A percentile compares a stretch with the other conserved stretches of the same genome.
These are phyloP conservation scores for Trematocara marginatum DNA, from an alignment of 2,113 vertebrate species.

Conservation along the genomic window DNA sequence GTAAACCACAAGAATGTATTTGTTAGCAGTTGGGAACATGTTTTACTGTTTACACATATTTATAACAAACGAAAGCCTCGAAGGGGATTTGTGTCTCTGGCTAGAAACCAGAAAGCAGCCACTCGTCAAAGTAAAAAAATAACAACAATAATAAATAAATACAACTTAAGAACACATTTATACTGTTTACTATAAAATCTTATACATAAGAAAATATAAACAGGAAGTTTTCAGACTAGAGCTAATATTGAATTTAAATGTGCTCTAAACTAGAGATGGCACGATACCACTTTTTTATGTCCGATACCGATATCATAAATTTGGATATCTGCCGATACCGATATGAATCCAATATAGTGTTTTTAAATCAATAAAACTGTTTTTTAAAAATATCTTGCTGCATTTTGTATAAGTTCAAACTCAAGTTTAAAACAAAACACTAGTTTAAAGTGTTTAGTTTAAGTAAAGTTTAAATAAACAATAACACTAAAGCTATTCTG, in stretches of 20 bases:
- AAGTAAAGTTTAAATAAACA: no score
- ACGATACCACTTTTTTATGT: no score
- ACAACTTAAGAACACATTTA: not conserved
- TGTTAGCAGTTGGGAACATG: not conserved
- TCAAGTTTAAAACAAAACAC: no score
- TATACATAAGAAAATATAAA: not conserved
- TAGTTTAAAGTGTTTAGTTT: no score
- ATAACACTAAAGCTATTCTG: no score
- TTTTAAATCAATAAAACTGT: no score
- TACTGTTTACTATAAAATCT: not conserved
- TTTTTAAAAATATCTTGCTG: no score
- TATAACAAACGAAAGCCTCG: not conserved
- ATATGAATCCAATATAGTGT: no score
- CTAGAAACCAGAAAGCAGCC: rapidly evolving
- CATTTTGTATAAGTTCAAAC: no score
- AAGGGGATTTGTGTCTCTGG: not conserved
- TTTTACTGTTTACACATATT: not conserved
- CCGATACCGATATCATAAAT: no score
- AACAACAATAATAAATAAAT: not conserved
- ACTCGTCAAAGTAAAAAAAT: rapidly evolving
- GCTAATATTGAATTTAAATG: not conserved
- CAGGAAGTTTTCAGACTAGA: rapidly evolving
- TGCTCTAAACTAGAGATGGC: not conserved
- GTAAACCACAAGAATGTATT: rapidly evolving
- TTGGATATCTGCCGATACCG: no score